Percentiles rank a stretch among this genome's conserved stretches.
These are phyloP conservation scores for Blennius ocellaris DNA, from an alignment of 2,113 vertebrate genomes.

Conservation along the genomic window DNA sequence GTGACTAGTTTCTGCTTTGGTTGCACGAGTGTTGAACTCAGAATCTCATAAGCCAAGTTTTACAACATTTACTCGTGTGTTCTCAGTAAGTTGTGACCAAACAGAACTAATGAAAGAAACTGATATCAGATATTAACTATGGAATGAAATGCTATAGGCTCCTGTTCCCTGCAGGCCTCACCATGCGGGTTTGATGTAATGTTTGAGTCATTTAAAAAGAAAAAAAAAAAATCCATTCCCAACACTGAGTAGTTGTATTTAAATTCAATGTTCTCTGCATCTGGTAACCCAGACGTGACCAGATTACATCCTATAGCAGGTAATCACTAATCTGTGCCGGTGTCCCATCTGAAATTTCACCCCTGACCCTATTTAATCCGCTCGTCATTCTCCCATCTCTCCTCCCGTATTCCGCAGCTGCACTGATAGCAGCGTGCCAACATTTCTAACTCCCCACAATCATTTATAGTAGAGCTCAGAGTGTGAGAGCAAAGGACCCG, in stretches of 20 bases:
- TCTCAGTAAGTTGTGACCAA: too few relatives aligned
- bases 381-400: conserved; percentile 58
- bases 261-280: conserved; percentile 39
- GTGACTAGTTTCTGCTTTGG: too few relatives aligned
- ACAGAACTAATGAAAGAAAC: too few relatives aligned
- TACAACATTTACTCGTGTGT: too few relatives aligned
- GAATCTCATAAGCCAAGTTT: too few relatives aligned
- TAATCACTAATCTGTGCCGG: conserved; percentile 69
- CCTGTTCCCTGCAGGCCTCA: too few relatives aligned
- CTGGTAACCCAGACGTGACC: conserved; percentile 30
- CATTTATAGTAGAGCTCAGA: conserved; percentile 66
- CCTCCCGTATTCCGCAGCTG: conserved; percentile 71
- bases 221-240: not conserved
- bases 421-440: conserved; percentile 77
- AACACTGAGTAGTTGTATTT: not conserved
- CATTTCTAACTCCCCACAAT: conserved; percentile 66
- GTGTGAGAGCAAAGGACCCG: conserved; percentile 59
- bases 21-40: too few relatives aligned
- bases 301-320: conserved; percentile 55
- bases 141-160: too few relatives aligned
- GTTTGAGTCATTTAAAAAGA: conserved; percentile 11
- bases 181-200: too few relatives aligned
- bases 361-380: conserved; percentile 63
- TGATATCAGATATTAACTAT: too few relatives aligned
- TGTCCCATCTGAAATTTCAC: conserved; percentile 60